Percentiles rank a stretch among this genome's conserved stretches.
Conservation (phyloP, 2,113 vertebrate genomes). For the Crypturellus undulatus region DNA sequence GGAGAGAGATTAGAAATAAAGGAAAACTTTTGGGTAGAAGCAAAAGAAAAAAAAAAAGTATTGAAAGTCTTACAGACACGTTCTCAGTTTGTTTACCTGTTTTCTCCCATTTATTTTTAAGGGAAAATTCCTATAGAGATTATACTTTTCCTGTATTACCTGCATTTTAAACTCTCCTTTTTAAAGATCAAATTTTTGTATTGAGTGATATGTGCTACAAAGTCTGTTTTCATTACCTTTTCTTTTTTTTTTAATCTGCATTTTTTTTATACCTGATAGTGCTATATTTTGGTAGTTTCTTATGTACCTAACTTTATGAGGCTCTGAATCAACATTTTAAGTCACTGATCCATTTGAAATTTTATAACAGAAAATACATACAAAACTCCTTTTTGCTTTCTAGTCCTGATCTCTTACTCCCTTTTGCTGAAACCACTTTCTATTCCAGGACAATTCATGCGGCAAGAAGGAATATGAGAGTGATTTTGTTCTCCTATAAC, state of each 20-base stretch:
- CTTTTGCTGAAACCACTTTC: neutral
- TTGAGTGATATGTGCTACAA: accelerated
- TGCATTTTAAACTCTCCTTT: neutral
- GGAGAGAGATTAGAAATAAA: neutral
- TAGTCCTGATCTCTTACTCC: neutral
- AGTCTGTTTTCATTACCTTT: neutral
- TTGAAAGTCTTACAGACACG: neutral
- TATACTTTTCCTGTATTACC: neutral
- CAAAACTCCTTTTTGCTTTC: neutral
- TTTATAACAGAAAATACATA: too few relatives aligned
- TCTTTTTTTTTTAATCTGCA: neutral
- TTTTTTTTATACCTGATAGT: neutral
- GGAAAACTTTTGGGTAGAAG: neutral
- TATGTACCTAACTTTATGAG: neutral
- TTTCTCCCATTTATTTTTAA: neutral
- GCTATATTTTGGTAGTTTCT: neutral
- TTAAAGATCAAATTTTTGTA: neutral
- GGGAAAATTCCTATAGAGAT: neutral
- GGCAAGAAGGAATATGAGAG: neutral
- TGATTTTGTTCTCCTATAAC: neutral
- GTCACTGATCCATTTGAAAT: neutral
- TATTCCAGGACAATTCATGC: neutral
- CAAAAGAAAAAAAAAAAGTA: neutral
- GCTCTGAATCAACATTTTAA: neutral
- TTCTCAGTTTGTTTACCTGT: neutral